These are phyloP conservation scores for Proterorhinus semilunaris DNA, from an alignment of 2,113 vertebrate species.

Conservation along the genomic window DNA sequence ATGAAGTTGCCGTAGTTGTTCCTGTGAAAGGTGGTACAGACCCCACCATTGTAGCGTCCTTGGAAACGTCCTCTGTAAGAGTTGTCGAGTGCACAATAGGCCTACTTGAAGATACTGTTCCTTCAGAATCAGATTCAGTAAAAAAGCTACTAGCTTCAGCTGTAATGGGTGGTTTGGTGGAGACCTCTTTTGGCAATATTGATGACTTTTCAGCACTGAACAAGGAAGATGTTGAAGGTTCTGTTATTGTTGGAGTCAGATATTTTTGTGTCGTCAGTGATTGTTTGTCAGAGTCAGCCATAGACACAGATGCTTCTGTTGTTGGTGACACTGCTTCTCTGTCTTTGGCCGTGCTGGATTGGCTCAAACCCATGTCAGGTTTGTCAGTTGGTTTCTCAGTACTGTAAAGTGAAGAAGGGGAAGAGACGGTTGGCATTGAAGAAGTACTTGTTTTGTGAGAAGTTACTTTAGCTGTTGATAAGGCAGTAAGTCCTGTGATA, in stretches of 20 bases:
- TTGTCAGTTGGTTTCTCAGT: not conserved
- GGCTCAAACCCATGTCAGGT: too few relatives aligned
- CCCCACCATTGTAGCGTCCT: not conserved
- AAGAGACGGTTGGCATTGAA: not conserved
- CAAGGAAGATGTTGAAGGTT: conserved; percentile 1
- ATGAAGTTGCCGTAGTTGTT: not conserved
- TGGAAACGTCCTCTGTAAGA: not conserved
- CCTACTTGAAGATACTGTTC: not conserved
- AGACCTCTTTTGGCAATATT: not conserved
- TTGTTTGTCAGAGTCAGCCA: too few relatives aligned
- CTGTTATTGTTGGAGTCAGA: not conserved
- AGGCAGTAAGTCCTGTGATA: not conserved
- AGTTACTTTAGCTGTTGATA: not conserved
- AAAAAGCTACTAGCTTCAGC: not conserved
- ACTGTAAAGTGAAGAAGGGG: conserved; percentile 5
- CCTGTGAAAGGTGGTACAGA: not conserved
- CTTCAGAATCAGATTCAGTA: not conserved
- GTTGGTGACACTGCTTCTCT: not conserved
- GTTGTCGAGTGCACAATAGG: not conserved
- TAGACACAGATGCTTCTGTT: too few relatives aligned
- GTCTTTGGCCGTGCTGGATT: too few relatives aligned
- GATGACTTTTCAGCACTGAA: conserved; percentile 24
- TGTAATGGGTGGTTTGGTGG: not conserved
- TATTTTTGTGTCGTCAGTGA: too few relatives aligned
- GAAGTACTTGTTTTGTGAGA: not conserved